A percentile compares a stretch with the other conserved stretches of the same genome.
Evolutionary conservation across 2,888 invertebrate species (phyloP).

Genomic region (Tetranychus piercei): DNA sequence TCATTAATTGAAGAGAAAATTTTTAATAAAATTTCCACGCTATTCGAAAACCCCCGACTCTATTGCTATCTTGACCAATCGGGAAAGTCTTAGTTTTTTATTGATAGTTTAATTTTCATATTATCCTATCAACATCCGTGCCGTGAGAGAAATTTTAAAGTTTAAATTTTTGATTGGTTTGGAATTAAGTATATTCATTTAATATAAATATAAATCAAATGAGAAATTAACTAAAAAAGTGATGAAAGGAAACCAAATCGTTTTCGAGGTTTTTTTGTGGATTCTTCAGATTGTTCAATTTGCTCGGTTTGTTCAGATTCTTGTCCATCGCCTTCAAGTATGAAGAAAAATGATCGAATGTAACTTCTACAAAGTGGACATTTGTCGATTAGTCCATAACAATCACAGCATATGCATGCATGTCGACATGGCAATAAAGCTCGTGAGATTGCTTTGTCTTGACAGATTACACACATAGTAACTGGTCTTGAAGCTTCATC

Average conservation of each 20-base stretch:
- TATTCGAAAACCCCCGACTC: not conserved
- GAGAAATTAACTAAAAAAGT: not conserved
- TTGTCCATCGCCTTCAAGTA: not conserved
- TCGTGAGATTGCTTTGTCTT: conserved; percentile 53
- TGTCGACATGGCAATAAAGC: conserved; percentile 66
- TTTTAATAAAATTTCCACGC: not conserved
- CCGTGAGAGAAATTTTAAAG: too few relatives aligned
- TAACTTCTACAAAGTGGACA: conserved; percentile 71
- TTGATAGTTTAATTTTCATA: too few relatives aligned
- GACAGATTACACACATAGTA: conserved; percentile 54
- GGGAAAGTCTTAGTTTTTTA: too few relatives aligned
- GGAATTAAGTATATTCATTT: not conserved
- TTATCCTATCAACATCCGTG: too few relatives aligned
- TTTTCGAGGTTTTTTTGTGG: not conserved
- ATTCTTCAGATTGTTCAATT: not conserved
- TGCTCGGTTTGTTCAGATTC: not conserved
- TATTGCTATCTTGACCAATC: too few relatives aligned
- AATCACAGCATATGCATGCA: conserved; percentile 62
- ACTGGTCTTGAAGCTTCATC: conserved; percentile 7
- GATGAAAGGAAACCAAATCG: not conserved
- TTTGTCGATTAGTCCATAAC: conserved; percentile 57
- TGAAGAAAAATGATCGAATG: conserved; percentile 55
- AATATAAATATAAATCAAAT: not conserved
- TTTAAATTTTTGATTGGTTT: too few relatives aligned
- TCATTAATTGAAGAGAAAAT: not conserved